Evolutionary conservation across 2,113 vertebrate species (phyloP).

Genomic region (Bothrops jararaca): DNA sequence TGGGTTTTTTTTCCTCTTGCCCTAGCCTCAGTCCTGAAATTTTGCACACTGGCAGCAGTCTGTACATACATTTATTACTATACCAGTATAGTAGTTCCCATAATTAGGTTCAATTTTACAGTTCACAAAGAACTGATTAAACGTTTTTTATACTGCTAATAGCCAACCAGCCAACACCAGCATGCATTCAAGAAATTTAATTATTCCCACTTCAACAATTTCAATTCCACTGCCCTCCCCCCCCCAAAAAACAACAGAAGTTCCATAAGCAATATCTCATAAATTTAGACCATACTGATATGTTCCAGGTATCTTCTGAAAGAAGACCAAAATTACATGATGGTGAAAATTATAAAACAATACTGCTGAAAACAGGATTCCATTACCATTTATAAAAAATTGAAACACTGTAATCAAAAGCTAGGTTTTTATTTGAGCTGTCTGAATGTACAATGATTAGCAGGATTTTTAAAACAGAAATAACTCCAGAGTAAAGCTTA

Average conservation of each 20-base stretch:
- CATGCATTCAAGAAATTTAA: not conserved
- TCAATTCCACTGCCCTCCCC: not conserved
- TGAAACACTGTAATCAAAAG: slow-evolving; percentile 9
- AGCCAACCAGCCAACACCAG: not conserved
- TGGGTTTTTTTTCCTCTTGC: not conserved
- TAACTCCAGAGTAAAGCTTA: slow-evolving; percentile 12
- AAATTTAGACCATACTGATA: not conserved
- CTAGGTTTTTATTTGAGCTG: slow-evolving; percentile 21
- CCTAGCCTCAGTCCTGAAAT: not conserved
- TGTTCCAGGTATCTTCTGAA: not conserved
- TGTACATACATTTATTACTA: not conserved
- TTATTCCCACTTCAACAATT: not conserved
- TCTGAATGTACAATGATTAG: slow-evolving; percentile 19
- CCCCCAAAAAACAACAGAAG: not conserved
- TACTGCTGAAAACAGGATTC: not conserved
- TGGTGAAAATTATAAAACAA: not conserved
- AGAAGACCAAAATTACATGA: not conserved
- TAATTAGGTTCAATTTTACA: not conserved
- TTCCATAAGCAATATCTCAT: not conserved
- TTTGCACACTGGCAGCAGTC: not conserved
- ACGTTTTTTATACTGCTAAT: not conserved
- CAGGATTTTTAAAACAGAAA: slow-evolving; percentile 3
- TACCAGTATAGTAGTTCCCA: not conserved
- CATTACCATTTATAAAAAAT: not conserved
- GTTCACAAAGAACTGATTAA: not conserved